Conservation (phyloP, 2,113 vertebrate genomes). For the Suncus etruscus region DNA sequence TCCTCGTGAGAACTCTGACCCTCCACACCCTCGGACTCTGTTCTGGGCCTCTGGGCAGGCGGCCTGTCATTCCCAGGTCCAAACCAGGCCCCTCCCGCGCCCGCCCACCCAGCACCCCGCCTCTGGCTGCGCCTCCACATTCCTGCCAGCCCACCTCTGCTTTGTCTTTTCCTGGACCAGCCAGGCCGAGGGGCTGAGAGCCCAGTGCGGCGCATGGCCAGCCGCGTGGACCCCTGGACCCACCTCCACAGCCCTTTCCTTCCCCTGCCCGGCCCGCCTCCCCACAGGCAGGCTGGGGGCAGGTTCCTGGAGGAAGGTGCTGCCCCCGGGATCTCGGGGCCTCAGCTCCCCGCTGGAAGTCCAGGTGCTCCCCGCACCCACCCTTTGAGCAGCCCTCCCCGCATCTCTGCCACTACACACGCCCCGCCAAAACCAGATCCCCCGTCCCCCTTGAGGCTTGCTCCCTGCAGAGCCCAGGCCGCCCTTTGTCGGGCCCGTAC, state of each 20-base stretch:
- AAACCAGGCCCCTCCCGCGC: not conserved
- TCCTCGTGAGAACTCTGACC: not conserved
- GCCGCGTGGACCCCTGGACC: too few relatives aligned
- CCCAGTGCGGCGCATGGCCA: too few relatives aligned
- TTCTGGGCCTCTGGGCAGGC: too few relatives aligned
- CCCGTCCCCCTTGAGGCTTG: too few relatives aligned
- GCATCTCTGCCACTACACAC: too few relatives aligned
- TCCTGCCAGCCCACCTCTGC: not conserved
- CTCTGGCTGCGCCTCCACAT: not conserved
- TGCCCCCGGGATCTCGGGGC: not conserved
- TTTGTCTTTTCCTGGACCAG: not conserved
- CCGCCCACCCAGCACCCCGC: not conserved
- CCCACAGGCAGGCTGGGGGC: too few relatives aligned
- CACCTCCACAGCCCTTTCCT: not conserved
- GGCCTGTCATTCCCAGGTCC: not conserved
- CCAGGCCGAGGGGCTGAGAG: too few relatives aligned
- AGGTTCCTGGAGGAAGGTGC: not conserved
- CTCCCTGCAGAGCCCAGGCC: too few relatives aligned
- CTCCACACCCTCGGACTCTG: not conserved
- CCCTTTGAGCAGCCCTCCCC: too few relatives aligned
- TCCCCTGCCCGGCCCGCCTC: too few relatives aligned
- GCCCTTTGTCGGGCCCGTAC: too few relatives aligned
- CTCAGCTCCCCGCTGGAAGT: not conserved
- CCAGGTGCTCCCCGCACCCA: not conserved
- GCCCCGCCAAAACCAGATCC: too few relatives aligned